phyloP scores from a whole-genome alignment of 2,888 invertebrate species.

The Apamea crenata region DNA sequence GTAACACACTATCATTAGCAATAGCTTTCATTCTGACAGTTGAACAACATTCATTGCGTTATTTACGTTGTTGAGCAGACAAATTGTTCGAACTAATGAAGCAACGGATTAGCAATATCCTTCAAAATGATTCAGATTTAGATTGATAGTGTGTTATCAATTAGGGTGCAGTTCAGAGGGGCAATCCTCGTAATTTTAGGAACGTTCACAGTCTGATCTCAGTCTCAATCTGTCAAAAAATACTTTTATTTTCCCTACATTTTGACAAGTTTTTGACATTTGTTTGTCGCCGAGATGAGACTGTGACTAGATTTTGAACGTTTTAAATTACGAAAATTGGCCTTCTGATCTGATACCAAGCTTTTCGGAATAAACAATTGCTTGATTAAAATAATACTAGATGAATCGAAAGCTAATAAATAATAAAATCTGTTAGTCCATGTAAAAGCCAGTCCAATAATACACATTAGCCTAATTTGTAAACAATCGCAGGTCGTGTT shows the following conservation, averaged over 20 bases:
- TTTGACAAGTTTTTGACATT: too few relatives aligned
- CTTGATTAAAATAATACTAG: not conserved
- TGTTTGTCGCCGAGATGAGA: too few relatives aligned
- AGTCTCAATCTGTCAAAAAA: too few relatives aligned
- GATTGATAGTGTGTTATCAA: not conserved
- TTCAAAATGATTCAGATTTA: not conserved
- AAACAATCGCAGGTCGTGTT: constrained; percentile 18
- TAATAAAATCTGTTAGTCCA: not conserved
- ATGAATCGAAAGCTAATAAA: not conserved
- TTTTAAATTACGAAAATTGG: too few relatives aligned
- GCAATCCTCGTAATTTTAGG: too few relatives aligned
- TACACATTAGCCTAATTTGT: constrained; percentile 25
- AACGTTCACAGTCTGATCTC: too few relatives aligned
- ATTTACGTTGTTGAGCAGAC: not conserved
- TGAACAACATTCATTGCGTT: not conserved
- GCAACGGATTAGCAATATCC: not conserved
- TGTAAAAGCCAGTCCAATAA: not conserved
- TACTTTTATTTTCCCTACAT: too few relatives aligned
- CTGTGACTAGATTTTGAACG: too few relatives aligned
- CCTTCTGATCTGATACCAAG: not conserved
- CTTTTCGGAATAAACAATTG: not conserved
- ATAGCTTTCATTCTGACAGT: not conserved
- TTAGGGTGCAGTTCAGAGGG: not conserved
- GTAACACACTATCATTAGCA: not conserved
- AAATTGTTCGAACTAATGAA: not conserved